Evolutionary conservation across 2,113 vertebrate genomes (phyloP).

Genomic region (Myanophis thanlyinensis): DNA sequence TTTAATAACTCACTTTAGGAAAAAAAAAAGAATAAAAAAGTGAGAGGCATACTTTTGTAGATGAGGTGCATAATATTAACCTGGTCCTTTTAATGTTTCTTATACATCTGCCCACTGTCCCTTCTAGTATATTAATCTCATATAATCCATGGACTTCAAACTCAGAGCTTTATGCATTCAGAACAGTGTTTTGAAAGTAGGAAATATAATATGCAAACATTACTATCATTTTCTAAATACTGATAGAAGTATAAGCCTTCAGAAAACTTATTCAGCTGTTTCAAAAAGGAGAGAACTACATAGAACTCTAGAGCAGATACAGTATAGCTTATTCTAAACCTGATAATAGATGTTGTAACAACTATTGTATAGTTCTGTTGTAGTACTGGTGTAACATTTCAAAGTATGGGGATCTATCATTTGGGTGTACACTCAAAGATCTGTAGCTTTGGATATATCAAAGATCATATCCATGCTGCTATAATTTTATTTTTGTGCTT

Average conservation of each 20-base stretch:
- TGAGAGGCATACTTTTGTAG: not conserved
- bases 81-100: not conserved
- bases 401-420: not conserved
- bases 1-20: conserved; percentile 18
- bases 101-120: not conserved
- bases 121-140: not conserved
- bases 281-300: not conserved
- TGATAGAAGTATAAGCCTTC: not conserved
- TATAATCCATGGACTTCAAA: not conserved
- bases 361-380: not conserved
- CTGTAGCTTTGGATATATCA: not conserved
- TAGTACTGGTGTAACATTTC: not conserved
- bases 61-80: not conserved
- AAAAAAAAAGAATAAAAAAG: not conserved
- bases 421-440: not conserved
- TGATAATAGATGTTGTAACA: not conserved
- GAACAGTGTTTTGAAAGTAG: not conserved
- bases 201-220: not conserved
- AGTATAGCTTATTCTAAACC: not conserved
- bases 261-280: not conserved
- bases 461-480: not conserved
- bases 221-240: not conserved
- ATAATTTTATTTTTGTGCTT: not conserved
- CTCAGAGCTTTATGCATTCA: not conserved
- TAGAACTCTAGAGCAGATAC: not conserved